These are phyloP conservation scores for Miichthys miiuy DNA, from an alignment of 2,797 vertebrate species.

Conservation along the genomic window DNA sequence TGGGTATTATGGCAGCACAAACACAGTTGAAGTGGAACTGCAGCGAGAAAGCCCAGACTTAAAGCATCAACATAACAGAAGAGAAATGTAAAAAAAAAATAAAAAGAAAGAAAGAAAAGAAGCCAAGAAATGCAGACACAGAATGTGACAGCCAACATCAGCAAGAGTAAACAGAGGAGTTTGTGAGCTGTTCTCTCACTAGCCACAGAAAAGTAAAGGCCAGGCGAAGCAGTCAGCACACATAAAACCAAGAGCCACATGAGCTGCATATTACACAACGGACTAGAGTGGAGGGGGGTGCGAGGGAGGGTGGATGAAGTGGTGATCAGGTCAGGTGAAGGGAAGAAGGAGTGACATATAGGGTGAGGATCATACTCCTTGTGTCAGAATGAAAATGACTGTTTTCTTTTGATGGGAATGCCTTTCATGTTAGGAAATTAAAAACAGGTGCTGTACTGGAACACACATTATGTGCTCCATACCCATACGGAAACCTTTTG, in stretches of 20 bases:
- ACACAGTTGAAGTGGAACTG: conserved; percentile 38
- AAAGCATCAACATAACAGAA: conserved; percentile 31
- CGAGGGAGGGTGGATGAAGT: conserved; percentile 2
- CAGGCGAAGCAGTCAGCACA: conserved; percentile 60
- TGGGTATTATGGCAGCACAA: conserved; percentile 50
- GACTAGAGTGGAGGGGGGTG: conserved; percentile 4
- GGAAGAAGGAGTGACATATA: conserved; percentile 59
- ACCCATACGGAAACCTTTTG: conserved; percentile 86
- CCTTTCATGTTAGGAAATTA: conserved; percentile 98
- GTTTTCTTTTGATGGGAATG: conserved; percentile 94
- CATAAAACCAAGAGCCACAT: conserved; percentile 68
- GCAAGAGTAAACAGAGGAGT: conserved; percentile 63
- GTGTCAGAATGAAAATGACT: conserved; percentile 91
- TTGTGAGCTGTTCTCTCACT: conserved; percentile 73
- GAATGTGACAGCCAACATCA: conserved; percentile 49
- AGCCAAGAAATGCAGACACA: conserved; percentile 38
- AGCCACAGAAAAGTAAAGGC: conserved; percentile 77
- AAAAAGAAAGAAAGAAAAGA: background rate
- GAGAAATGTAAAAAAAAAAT: conserved; percentile 39
- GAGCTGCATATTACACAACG: conserved; percentile 58
- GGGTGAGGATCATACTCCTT: conserved; percentile 79
- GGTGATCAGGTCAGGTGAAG: conserved; percentile 35
- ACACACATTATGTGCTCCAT: conserved; percentile 90
- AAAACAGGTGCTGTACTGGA: conserved; percentile 94
- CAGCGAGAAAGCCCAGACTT: conserved; percentile 34